A percentile compares a stretch with the other conserved stretches of the same genome.
Evolutionary conservation across 2,113 vertebrate species (phyloP).

Genomic region (Spea multiplicata): DNA sequence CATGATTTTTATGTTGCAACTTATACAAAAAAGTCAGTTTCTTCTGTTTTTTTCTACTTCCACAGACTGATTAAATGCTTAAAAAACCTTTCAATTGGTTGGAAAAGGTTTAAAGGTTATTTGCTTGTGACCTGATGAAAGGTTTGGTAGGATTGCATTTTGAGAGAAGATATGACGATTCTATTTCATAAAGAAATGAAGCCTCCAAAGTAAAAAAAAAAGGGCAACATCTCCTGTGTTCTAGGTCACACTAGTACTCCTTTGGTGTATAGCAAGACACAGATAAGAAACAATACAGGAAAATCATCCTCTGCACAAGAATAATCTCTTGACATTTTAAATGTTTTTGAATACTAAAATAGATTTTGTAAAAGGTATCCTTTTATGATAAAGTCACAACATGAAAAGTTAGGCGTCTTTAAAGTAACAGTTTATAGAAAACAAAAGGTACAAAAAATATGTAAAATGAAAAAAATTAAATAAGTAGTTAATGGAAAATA

Average conservation of each 20-base stretch:
- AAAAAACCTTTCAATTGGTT: conserved; percentile 30
- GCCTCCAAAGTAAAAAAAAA: conserved; percentile 26
- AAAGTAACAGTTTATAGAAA: no score
- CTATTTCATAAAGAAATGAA: conserved; percentile 37
- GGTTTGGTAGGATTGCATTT: conserved; percentile 37
- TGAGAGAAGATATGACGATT: conserved; percentile 40
- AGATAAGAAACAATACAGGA: conserved; percentile 28
- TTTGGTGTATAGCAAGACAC: conserved; percentile 29
- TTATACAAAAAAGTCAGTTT: conserved; percentile 12
- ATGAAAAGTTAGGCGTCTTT: background rate
- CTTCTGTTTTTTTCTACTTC: conserved; percentile 24
- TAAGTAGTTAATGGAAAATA: no score
- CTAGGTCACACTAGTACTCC: conserved; percentile 26
- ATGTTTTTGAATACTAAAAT: conserved; percentile 14
- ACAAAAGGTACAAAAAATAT: no score
- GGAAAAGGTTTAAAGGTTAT: conserved; percentile 35
- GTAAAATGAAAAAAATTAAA: no score
- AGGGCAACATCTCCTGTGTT: conserved; percentile 8
- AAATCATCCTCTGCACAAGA: conserved; percentile 4
- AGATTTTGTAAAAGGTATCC: conserved; percentile 14
- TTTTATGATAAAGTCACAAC: background rate
- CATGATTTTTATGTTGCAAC: background rate
- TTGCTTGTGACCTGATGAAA: conserved; percentile 32
- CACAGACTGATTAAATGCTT: conserved; percentile 28
- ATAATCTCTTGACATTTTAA: conserved; percentile 35